Conservation (phyloP, 2,888 invertebrate species). For the Cactoblastis cactorum region DNA sequence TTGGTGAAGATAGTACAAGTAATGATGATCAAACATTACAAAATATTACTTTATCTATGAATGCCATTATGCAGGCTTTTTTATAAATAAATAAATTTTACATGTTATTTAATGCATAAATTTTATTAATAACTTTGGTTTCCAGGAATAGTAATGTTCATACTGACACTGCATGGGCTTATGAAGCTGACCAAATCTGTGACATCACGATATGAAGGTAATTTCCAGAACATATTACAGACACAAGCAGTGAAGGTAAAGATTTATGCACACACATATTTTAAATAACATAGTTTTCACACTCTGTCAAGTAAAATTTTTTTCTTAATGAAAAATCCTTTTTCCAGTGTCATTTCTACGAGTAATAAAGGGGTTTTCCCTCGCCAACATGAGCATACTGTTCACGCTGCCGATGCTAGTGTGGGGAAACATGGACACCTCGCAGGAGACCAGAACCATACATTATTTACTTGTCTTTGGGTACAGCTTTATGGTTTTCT, state of each 20-base stretch:
- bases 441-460: conserved; percentile 39
- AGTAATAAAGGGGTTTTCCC: conserved; percentile 78
- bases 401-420: conserved; percentile 81
- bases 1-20: no score
- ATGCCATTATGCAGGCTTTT: no score
- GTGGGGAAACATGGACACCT: conserved; percentile 71
- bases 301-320: not conserved
- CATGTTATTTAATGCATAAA: no score
- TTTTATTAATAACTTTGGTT: conserved; percentile 25
- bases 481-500: conserved; percentile 82
- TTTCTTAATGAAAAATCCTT: not conserved
- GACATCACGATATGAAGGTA: conserved; percentile 38
- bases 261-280: no score
- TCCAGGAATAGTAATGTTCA: conserved; percentile 56
- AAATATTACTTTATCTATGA: no score
- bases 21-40: no score
- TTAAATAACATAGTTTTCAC: no score
- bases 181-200: conserved; percentile 39
- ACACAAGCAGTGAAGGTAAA: not conserved
- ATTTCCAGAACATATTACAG: no score
- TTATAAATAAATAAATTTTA: no score
- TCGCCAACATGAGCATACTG: conserved; percentile 80
- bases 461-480: conserved; percentile 81
- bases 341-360: conserved; percentile 44
- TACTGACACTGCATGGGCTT: conserved; percentile 39